A percentile compares a stretch with the other conserved stretches of the same genome.
These are phyloP conservation scores for Ctenomys sociabilis DNA, from an alignment of 2,113 vertebrate species.

Conservation along the genomic window DNA sequence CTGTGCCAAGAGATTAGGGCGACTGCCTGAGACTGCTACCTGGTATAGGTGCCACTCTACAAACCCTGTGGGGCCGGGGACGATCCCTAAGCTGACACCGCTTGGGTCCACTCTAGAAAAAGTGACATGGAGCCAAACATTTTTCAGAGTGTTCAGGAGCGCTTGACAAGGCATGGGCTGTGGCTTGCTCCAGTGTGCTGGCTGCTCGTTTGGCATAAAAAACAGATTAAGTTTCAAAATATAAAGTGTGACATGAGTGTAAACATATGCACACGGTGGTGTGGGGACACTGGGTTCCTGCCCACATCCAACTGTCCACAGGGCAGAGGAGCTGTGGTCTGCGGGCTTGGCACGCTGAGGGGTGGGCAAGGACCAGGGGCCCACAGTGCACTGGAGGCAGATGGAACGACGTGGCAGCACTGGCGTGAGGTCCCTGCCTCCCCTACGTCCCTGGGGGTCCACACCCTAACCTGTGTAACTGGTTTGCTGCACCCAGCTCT, in stretches of 20 bases:
- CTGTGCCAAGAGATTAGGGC: neutral
- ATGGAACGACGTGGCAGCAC: neutral
- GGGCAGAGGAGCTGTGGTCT: accelerated
- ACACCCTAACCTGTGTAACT: neutral
- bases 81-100: neutral
- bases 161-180: neutral
- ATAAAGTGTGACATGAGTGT: neutral
- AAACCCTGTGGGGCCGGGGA: neutral
- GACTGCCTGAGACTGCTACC: neutral
- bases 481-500: neutral
- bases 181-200: neutral
- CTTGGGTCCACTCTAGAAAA: neutral
- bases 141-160: neutral
- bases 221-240: neutral
- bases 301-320: accelerated
- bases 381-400: neutral
- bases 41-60: neutral
- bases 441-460: neutral
- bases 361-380: neutral
- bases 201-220: neutral
- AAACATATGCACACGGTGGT: neutral
- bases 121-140: neutral
- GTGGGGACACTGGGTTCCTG: neutral
- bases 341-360: neutral
- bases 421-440: neutral